phyloP scores from a whole-genome alignment of 1,140 invertebrate species.

The Lanistes nyassanus region DNA sequence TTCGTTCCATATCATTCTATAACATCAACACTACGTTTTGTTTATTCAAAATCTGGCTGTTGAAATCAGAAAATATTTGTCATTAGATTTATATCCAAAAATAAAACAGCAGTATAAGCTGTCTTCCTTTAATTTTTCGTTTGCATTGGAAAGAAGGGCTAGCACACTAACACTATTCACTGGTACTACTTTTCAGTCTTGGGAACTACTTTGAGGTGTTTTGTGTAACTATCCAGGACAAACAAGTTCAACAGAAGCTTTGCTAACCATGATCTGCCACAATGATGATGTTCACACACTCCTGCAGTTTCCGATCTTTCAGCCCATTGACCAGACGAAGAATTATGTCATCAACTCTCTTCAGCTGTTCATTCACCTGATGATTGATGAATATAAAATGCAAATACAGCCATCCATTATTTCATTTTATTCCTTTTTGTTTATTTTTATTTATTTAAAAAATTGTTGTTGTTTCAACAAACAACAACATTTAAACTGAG shows the following conservation, averaged over 20 bases:
- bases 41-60: no score
- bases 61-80: no score
- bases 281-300: slow-evolving; percentile 61
- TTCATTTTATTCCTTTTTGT: no score
- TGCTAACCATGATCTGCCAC: slow-evolving; percentile 61
- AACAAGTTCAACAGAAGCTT: background rate
- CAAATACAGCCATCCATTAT: no score
- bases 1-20: no score
- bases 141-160: background rate
- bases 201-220: no score
- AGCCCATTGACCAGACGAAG: slow-evolving; percentile 75
- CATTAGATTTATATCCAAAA: background rate
- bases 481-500: no score
- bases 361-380: slow-evolving; percentile 67
- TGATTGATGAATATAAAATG: no score
- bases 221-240: no score
- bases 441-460: no score
- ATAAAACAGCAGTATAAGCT: background rate
- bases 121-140: background rate
- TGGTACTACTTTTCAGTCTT: background rate
- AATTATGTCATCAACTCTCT: slow-evolving; percentile 72
- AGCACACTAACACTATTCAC: background rate
- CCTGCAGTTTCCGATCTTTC: slow-evolving; percentile 65
- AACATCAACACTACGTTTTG: background rate
- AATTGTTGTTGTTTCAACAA: no score